These are phyloP conservation scores for Polia nebulosa DNA, from an alignment of 2,888 invertebrate species.

Conservation along the genomic window DNA sequence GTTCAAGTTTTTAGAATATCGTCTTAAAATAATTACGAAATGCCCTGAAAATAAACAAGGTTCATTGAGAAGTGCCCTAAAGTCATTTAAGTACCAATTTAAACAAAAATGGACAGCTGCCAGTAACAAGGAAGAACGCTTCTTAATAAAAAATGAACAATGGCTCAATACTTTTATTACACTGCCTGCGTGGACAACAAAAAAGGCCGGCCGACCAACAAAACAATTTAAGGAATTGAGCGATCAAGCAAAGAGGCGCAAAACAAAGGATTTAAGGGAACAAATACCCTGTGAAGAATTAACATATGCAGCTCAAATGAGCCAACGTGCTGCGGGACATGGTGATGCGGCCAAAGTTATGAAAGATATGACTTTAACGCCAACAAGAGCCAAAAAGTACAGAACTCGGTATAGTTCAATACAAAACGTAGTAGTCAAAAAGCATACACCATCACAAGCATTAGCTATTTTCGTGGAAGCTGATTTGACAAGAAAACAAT, in stretches of 20 bases:
- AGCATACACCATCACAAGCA: slow-evolving; percentile 21
- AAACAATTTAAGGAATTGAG: slow-evolving; percentile 26
- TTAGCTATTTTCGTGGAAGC: slow-evolving; percentile 30
- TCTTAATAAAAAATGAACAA: slow-evolving; percentile 22
- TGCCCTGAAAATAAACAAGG: slow-evolving; percentile 20
- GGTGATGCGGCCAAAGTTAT: no score
- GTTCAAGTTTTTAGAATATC: no score
- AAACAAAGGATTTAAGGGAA: slow-evolving; percentile 27
- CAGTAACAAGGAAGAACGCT: slow-evolving; percentile 26
- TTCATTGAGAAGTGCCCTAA: not conserved
- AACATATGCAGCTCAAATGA: no score
- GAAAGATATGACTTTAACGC: no score
- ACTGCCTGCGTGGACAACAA: slow-evolving; percentile 17
- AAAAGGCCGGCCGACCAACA: slow-evolving; percentile 22
- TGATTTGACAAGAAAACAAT: slow-evolving; percentile 28
- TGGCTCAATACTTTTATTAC: no score
- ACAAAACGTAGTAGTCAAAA: slow-evolving; percentile 9
- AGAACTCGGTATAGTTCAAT: slow-evolving; percentile 10
- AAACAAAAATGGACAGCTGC: slow-evolving; percentile 31
- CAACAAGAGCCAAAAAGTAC: no score
- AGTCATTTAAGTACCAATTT: slow-evolving; percentile 4
- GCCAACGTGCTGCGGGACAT: no score
- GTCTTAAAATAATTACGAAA: not conserved
- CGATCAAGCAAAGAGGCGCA: slow-evolving; percentile 31
- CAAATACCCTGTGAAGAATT: no score